Conservation (phyloP, 2,888 invertebrate species). For the Eupithecia inturbata region DNA sequence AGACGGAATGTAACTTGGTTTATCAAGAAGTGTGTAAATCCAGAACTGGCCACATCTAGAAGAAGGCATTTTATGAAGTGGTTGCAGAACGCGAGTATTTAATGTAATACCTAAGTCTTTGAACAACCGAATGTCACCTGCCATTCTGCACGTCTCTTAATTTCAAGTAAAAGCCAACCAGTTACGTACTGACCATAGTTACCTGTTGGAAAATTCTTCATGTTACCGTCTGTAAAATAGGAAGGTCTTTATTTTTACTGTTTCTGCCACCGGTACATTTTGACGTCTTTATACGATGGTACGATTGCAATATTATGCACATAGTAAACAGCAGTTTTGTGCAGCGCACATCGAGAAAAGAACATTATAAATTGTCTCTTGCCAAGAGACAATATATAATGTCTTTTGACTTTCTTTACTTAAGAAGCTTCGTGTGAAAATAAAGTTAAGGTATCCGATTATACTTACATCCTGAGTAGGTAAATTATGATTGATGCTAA, state of each 20-base stretch:
- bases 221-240: not conserved
- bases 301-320: conserved; percentile 78
- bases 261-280: conserved; percentile 60
- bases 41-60: no score
- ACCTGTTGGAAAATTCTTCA: not conserved
- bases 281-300: conserved; percentile 79
- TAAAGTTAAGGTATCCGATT: not conserved
- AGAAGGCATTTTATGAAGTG: no score
- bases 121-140: not conserved
- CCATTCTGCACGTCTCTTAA: not conserved
- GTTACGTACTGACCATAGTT: not conserved
- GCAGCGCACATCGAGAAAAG: no score
- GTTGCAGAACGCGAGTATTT: no score
- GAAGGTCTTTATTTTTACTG: not conserved
- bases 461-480: not conserved
- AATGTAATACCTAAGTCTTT: not conserved
- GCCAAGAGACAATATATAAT: conserved; percentile 68
- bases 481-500: not conserved
- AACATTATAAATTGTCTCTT: no score
- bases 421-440: conserved; percentile 66
- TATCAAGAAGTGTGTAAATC: no score
- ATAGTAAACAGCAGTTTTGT: conserved; percentile 72
- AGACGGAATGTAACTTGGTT: no score
- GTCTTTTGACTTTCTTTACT: conserved; percentile 73
- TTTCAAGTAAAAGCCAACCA: not conserved